Percentiles rank a stretch among this genome's conserved stretches.
Evolutionary conservation across 2,888 invertebrate species (phyloP).

Genomic region (Proisotoma minuta): DNA sequence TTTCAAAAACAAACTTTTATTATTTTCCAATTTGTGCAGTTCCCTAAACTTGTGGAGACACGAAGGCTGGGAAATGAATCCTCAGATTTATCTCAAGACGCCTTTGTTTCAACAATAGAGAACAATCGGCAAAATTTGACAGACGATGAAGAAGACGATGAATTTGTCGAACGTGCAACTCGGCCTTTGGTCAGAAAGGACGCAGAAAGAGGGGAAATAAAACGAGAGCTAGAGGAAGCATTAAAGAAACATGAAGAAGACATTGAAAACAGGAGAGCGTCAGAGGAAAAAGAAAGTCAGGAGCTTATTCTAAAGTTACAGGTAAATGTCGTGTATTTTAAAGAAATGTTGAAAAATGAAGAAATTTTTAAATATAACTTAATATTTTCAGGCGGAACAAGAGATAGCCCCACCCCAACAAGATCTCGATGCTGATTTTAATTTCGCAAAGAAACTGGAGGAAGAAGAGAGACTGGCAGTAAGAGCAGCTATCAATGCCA

Average conservation of each 20-base stretch:
- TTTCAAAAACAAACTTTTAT: neutral
- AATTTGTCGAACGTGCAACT: neutral
- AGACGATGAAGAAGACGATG: neutral
- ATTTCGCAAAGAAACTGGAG: slow-evolving; percentile 26
- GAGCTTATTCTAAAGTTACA: slow-evolving; percentile 55
- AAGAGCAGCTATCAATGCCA: neutral
- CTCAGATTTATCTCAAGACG: slow-evolving; percentile 23
- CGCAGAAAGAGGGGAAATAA: slow-evolving; percentile 64
- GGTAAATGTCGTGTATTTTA: slow-evolving; percentile 39
- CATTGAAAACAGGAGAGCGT: slow-evolving; percentile 50
- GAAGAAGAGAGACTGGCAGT: slow-evolving; percentile 12
- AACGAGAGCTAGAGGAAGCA: slow-evolving; percentile 68
- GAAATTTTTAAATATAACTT: neutral
- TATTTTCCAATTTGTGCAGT: slow-evolving; percentile 22
- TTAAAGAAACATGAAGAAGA: slow-evolving; percentile 43
- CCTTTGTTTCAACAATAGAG: slow-evolving; percentile 7
- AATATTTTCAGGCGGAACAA: neutral
- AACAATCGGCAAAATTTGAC: neutral
- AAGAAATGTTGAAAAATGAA: neutral
- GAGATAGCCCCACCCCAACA: neutral
- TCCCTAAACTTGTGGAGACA: slow-evolving; percentile 36
- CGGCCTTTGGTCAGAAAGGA: slow-evolving; percentile 5
- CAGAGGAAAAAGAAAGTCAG: slow-evolving; percentile 57
- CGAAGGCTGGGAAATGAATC: slow-evolving; percentile 32
- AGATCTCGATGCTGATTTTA: slow-evolving; percentile 1